These are phyloP conservation scores for Pseudopleuronectes americanus DNA, from an alignment of 2,797 vertebrate species.

Conservation along the genomic window DNA sequence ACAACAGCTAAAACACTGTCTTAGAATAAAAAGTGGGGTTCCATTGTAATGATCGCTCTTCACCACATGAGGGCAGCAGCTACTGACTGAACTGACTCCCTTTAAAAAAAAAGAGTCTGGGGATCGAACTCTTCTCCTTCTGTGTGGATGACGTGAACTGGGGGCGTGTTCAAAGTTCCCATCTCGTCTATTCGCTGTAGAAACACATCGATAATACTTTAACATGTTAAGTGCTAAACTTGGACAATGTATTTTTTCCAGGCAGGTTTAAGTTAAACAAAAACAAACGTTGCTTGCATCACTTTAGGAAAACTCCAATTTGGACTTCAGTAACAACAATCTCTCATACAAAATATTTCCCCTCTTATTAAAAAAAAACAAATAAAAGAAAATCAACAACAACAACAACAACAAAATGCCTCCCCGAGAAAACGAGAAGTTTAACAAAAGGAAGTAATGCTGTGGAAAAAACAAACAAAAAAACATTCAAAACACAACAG, in stretches of 20 bases:
- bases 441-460: conserved; percentile 70
- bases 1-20: conserved; percentile 85
- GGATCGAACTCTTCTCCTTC: neutral
- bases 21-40: conserved; percentile 46
- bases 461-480: conserved; percentile 61
- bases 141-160: conserved; percentile 22
- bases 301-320: conserved; percentile 60
- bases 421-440: conserved; percentile 65
- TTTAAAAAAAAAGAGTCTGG: neutral
- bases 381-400: conserved; percentile 2
- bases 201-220: conserved; percentile 55
- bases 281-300: conserved; percentile 45
- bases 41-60: conserved; percentile 45
- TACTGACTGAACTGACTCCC: conserved; percentile 4
- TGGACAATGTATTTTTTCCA: conserved; percentile 54
- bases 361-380: conserved; percentile 1
- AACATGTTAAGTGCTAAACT: conserved; percentile 76
- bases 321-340: conserved; percentile 55
- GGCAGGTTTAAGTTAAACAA: conserved; percentile 60
- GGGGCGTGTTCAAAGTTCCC: neutral
- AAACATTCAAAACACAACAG: conserved; percentile 72
- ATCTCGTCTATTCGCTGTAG: neutral
- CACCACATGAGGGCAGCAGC: conserved; percentile 63
- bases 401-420: conserved; percentile 20
- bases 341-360: conserved; percentile 65